Conservation (phyloP, 2,113 vertebrate species). For the Deroptyus accipitrinus region DNA sequence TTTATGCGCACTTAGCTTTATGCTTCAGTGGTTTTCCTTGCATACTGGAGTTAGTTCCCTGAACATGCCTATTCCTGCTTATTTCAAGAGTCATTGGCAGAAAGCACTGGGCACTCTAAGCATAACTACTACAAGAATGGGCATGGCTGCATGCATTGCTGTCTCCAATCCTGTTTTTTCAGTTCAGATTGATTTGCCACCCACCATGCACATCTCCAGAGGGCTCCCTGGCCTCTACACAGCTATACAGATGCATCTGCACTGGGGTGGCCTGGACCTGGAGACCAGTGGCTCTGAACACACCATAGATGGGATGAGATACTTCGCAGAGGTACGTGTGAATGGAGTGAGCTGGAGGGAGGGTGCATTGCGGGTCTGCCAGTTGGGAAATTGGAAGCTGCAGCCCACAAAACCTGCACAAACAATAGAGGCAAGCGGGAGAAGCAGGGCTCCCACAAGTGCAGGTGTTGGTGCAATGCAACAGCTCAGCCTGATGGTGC, state of each 20-base stretch:
- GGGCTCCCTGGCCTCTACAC: conserved; percentile 75
- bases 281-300: conserved; percentile 90
- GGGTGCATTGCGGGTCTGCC: background rate
- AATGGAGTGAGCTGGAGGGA: background rate
- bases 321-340: conserved; percentile 81
- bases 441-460: fast-evolving
- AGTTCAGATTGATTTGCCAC: conserved; percentile 87
- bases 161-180: background rate
- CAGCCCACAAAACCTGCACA: background rate
- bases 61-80: background rate
- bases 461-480: background rate
- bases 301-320: conserved; percentile 86
- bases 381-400: fast-evolving
- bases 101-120: background rate
- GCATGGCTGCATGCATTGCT: background rate
- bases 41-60: fast-evolving
- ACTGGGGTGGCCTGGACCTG: conserved; percentile 86
- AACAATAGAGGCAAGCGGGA: background rate
- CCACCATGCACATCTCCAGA: conserved; percentile 78
- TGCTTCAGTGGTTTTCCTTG: background rate
- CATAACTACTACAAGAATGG: fast-evolving
- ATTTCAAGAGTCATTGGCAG: fast-evolving
- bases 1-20: background rate
- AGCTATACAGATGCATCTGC: conserved; percentile 89
- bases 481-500: background rate